phyloP scores from a whole-genome alignment of 2,797 vertebrate genomes.

The Denticeps clupeoides region DNA sequence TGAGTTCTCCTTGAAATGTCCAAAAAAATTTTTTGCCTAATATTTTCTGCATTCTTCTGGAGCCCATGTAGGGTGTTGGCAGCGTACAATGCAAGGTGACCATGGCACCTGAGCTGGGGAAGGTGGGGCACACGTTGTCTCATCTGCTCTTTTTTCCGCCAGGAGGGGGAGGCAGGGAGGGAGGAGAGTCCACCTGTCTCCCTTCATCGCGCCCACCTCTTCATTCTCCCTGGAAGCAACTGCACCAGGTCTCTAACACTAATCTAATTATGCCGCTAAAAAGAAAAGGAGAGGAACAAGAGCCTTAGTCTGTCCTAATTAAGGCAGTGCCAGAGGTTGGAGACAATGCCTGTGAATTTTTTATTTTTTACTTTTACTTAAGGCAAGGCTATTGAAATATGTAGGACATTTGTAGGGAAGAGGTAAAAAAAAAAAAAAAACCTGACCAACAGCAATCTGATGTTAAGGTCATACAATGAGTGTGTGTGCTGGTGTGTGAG shows the following conservation, averaged over 20 bases:
- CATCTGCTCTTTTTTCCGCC: conserved; percentile 18
- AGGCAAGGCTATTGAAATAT: conserved; percentile 35
- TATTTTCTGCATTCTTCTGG: too few relatives aligned
- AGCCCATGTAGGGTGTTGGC: too few relatives aligned
- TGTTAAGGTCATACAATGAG: conserved; percentile 31
- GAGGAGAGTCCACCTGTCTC: conserved; percentile 24
- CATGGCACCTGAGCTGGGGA: too few relatives aligned
- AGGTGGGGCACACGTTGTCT: conserved; percentile 15
- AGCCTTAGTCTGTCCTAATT: conserved; percentile 35
- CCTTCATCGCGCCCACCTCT: conserved; percentile 19
- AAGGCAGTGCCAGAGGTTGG: conserved; percentile 35
- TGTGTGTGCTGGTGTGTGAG: background rate
- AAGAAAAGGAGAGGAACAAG: conserved; percentile 33
- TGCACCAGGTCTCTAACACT: conserved; percentile 23
- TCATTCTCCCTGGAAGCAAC: conserved; percentile 24
- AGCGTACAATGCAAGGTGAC: too few relatives aligned
- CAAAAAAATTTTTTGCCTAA: too few relatives aligned
- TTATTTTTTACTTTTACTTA: conserved; percentile 26
- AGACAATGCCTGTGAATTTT: conserved; percentile 27
- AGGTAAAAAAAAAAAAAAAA: conserved; percentile 16
- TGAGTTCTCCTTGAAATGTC: too few relatives aligned
- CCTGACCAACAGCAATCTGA: conserved; percentile 31
- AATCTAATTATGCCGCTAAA: conserved; percentile 30
- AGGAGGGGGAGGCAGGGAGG: conserved; percentile 8
- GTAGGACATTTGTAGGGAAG: conserved; percentile 30